Conservation (phyloP, 2,113 vertebrate species). For the Salminus brasiliensis region DNA sequence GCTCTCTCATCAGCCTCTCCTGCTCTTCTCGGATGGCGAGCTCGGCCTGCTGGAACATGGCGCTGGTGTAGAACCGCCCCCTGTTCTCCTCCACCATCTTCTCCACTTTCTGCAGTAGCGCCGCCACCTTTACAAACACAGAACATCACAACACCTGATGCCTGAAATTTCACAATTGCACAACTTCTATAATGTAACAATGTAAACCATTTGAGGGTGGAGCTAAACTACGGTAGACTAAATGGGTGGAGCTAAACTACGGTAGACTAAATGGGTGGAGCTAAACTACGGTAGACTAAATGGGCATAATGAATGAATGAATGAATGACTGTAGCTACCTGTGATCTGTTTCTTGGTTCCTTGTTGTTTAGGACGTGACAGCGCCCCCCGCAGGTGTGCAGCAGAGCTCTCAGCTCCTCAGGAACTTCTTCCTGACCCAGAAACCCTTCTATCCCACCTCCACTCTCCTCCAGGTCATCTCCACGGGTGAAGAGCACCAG, state of each 20-base stretch:
- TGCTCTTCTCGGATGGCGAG: slow-evolving; percentile 70
- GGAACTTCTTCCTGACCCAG: slow-evolving; percentile 63
- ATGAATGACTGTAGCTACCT: no score
- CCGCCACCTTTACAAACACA: no score
- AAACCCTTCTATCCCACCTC: slow-evolving; percentile 62
- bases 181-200: no score
- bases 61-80: slow-evolving; percentile 68
- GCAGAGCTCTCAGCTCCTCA: slow-evolving; percentile 61
- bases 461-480: slow-evolving; percentile 70
- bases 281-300: no score
- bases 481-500: slow-evolving; percentile 75
- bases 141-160: no score
- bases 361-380: slow-evolving; percentile 78
- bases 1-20: slow-evolving; percentile 61
- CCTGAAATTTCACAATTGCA: no score
- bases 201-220: no score
- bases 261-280: no score
- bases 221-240: no score
- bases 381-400: slow-evolving; percentile 71
- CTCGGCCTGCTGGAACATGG: slow-evolving; percentile 69
- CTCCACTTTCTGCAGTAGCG: slow-evolving; percentile 70
- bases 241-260: no score
- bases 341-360: slow-evolving; percentile 55
- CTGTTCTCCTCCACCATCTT: slow-evolving; percentile 61
- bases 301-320: no score